Evolutionary conservation across 2,888 invertebrate genomes (phyloP), one percentile per base, ranked within the genome.

Genomic region (Onchidella celtica): DNA sequence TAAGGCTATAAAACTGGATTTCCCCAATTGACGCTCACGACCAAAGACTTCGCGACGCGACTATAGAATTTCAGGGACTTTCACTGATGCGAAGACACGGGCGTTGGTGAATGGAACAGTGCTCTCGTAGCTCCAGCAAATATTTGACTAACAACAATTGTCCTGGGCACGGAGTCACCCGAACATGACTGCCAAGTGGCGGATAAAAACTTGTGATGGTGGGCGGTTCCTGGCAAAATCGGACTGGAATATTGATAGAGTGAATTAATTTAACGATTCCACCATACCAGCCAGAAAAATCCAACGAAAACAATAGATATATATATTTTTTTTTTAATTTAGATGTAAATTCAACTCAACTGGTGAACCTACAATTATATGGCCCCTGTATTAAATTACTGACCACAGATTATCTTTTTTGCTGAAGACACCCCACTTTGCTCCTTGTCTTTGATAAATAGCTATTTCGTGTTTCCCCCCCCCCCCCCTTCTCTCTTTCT

Each of bases 121-220:
- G 38, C n/a, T 6, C n/a, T 24, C 68, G n/a, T 38, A 38, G 24
- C n/a, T 38, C 38, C 4, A 11, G 1, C 68, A 68, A 68, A 68
- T 68, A 68, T 68, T 68, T 38, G 68, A 32, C 24, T 17, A 38
- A 38, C 38, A 29, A 38, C 68, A 68, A 68, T n/a, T 24, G 21
- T 36, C 34, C n/a, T n/a, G 68, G 32, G 68, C 17, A 29, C 38
- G 68, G 68, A 32, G 38, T 24, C 38, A 4, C 17, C 11, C 38
- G 29, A 11, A 17, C 9, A 17, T 11, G 47, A 17, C 47, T 47
- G 47, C 17, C 9, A 47, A 47, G 47, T 47, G 47, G 47, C 47
- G n/a, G n/a, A 11, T 29, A 1, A 3, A 9, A n/a, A 57, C 34
- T 65, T 34, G 65, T 65, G 9, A 3, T 63, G 11, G 11, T 2